Conservation (phyloP, 2,113 vertebrate species). For the Myotis davidii region DNA sequence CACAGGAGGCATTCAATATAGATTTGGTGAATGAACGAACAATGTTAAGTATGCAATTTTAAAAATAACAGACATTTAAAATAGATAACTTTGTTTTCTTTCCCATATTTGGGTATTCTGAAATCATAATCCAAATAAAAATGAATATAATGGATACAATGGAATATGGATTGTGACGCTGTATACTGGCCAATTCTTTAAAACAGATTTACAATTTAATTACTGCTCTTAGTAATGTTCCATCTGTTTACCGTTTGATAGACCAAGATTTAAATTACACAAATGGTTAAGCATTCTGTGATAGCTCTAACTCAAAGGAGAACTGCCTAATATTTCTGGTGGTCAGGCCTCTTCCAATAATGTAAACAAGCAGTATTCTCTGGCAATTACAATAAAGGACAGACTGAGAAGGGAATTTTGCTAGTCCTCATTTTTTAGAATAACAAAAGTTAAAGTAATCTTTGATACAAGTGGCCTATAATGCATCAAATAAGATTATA, state of each 20-base stretch:
- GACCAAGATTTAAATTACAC: conserved; percentile 51
- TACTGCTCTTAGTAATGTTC: conserved; percentile 61
- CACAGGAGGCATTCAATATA: neutral
- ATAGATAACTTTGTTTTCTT: conserved; percentile 2
- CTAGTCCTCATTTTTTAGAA: neutral
- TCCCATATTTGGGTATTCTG: neutral
- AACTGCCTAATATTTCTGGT: conserved; percentile 19
- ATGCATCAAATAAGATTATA: conserved; percentile 28
- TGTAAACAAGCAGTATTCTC: conserved; percentile 10
- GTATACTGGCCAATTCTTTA: conserved; percentile 34
- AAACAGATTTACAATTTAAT: conserved; percentile 68
- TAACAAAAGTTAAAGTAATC: conserved; percentile 43
- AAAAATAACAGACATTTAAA: conserved; percentile 41
- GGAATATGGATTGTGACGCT: neutral
- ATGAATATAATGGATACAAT: neutral
- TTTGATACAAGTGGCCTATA: neutral
- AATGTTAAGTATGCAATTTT: neutral
- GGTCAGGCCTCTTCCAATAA: conserved; percentile 19
- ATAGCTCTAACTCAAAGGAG: conserved; percentile 18
- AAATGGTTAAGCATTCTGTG: conserved; percentile 51
- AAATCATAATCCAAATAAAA: conserved; percentile 59
- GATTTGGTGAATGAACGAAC: neutral
- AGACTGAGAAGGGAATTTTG: conserved; percentile 36
- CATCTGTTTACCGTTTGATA: conserved; percentile 66
- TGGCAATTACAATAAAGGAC: neutral